phyloP scores from a whole-genome alignment of 2,113 vertebrate species.

The Siphamia tubifer region DNA sequence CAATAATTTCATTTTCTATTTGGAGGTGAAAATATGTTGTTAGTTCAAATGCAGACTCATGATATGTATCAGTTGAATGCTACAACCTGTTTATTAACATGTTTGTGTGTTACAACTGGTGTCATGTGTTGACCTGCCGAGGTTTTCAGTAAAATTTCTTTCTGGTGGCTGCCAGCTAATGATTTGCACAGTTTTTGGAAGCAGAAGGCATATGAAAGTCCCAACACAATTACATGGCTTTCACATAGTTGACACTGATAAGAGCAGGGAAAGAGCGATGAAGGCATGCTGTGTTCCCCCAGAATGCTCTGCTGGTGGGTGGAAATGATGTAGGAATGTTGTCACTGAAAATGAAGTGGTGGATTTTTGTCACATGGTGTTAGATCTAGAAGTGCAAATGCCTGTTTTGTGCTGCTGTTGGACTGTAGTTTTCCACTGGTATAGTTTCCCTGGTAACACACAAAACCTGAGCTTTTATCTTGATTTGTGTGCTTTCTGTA shows the following conservation, averaged over 20 bases:
- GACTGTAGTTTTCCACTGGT: too few relatives aligned
- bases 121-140: conserved; percentile 55
- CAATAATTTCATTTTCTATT: not conserved
- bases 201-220: conserved; percentile 22
- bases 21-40: conserved; percentile 1
- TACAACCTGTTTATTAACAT: conserved; percentile 1
- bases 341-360: too few relatives aligned
- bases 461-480: too few relatives aligned
- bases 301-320: conserved; percentile 22
- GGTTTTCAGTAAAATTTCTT: conserved; percentile 27
- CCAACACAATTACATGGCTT: conserved; percentile 5
- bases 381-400: too few relatives aligned
- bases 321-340: conserved; percentile 24
- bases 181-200: conserved; percentile 8
- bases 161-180: conserved; percentile 17
- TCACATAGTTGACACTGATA: conserved; percentile 18
- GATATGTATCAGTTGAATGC: conserved; percentile 15
- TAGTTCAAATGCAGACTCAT: not conserved
- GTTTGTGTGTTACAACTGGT: conserved; percentile 7
- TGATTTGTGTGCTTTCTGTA: too few relatives aligned
- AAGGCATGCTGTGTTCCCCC: conserved; percentile 41
- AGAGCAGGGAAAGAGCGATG: conserved; percentile 5
- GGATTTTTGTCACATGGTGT: too few relatives aligned
- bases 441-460: too few relatives aligned
- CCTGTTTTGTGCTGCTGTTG: too few relatives aligned